phyloP scores from a whole-genome alignment of 2,888 invertebrate species.

The Oithona nana region DNA sequence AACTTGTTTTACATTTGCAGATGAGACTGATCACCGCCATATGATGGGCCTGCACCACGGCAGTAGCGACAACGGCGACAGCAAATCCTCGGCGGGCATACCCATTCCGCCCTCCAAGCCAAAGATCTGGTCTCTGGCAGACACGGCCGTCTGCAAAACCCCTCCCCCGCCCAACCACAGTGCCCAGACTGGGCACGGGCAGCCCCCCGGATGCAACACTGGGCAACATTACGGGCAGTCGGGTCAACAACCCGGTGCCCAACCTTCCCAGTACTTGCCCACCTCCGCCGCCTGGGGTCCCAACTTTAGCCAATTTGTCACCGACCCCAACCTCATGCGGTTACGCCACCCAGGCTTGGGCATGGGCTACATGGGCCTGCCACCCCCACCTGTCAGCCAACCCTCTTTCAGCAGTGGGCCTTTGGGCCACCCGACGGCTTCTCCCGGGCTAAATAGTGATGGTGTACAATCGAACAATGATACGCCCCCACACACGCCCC shows the following conservation, averaged over 20 bases:
- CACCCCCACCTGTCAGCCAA: neutral
- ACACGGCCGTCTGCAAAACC: constrained; percentile 81
- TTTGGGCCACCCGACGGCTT: constrained; percentile 11
- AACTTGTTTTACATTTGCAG: too few relatives aligned
- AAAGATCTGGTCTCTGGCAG: constrained; percentile 84
- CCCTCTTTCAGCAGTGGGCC: constrained; percentile 1
- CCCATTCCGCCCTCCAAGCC: constrained; percentile 44
- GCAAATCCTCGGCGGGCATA: constrained; percentile 16
- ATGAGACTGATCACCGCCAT: neutral
- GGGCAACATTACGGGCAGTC: constrained; percentile 2
- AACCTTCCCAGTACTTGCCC: constrained; percentile 19
- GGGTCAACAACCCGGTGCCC: constrained; percentile 18
- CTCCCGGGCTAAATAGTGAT: constrained; percentile 4
- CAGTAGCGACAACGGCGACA: neutral
- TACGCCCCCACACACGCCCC: constrained; percentile 82
- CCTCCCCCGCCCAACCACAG: constrained; percentile 46
- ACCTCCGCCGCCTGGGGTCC: constrained; percentile 13
- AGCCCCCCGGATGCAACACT: too few relatives aligned
- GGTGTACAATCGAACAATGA: constrained; percentile 31
- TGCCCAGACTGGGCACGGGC: constrained; percentile 29
- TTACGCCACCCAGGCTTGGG: neutral
- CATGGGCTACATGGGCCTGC: constrained; percentile 7
- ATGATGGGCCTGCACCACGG: neutral
- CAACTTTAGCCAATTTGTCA: constrained; percentile 7
- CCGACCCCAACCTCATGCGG: neutral